Percentiles rank a stretch among this genome's conserved stretches.
Conservation (phyloP, 2,888 invertebrate genomes). For the Hypomecis atomaria region DNA sequence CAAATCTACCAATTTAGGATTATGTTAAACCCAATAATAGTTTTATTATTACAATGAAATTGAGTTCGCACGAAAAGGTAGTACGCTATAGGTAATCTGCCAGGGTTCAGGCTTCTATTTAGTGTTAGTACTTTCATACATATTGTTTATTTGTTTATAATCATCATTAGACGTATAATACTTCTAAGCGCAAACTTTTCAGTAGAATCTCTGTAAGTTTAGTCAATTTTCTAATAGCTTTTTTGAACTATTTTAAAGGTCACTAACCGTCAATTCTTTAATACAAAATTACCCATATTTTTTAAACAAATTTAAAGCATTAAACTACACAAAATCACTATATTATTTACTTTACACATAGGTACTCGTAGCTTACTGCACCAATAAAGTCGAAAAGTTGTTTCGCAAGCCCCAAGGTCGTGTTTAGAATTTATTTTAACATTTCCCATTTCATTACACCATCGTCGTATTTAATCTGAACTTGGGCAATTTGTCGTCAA, state of each 20-base stretch:
- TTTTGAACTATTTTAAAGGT: too few relatives aligned
- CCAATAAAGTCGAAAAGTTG: not conserved
- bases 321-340: too few relatives aligned
- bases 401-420: constrained; percentile 20
- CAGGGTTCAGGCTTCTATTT: not conserved
- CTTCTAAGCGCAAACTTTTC: too few relatives aligned
- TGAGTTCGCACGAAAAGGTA: not conserved
- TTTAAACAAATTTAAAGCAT: too few relatives aligned
- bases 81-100: not conserved
- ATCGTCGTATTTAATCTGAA: constrained; percentile 23
- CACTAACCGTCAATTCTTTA: too few relatives aligned
- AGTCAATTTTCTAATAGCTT: too few relatives aligned
- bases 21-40: not conserved
- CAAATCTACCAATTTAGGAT: not conserved
- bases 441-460: constrained; percentile 28
- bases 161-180: too few relatives aligned
- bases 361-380: too few relatives aligned
- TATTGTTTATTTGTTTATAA: too few relatives aligned
- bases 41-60: not conserved
- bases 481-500: constrained; percentile 36
- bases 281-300: too few relatives aligned
- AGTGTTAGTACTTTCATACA: not conserved
- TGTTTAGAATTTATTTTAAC: constrained; percentile 8
- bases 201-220: too few relatives aligned
- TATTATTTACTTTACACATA: too few relatives aligned